Evolutionary conservation across 2,797 vertebrate species (phyloP).

Genomic region (Leucoraja ocellata): DNA sequence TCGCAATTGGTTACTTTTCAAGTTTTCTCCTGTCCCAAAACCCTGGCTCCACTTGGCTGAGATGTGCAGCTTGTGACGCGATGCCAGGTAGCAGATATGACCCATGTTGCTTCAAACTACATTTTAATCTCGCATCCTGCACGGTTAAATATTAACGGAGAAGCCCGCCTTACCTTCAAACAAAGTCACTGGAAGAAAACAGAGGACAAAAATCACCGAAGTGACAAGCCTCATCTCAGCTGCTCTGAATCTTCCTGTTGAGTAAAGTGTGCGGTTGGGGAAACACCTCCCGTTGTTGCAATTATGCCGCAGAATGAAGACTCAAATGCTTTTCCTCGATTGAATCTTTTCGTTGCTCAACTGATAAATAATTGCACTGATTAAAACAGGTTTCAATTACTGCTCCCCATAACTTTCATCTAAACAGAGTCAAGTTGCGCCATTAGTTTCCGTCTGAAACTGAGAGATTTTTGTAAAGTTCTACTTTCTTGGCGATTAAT

Average conservation of each 20-base stretch:
- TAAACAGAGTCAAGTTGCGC: neutral
- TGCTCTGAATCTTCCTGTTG: neutral
- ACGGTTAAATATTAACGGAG: neutral
- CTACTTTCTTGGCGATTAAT: neutral
- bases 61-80: neutral
- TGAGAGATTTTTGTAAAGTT: neutral
- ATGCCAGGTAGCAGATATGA: neutral
- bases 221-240: neutral
- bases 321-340: neutral
- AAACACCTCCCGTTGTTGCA: neutral
- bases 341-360: neutral
- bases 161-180: slow-evolving; percentile 23
- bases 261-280: neutral
- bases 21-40: neutral
- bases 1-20: neutral
- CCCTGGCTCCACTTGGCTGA: neutral
- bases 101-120: neutral
- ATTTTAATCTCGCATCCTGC: neutral
- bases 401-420: neutral
- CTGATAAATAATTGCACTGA: neutral
- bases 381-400: neutral
- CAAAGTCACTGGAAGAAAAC: neutral
- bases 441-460: neutral
- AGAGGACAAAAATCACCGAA: neutral
- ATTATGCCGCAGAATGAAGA: neutral